phyloP scores from a whole-genome alignment of 2,797 vertebrate species.

The Nyctalus aviator region DNA sequence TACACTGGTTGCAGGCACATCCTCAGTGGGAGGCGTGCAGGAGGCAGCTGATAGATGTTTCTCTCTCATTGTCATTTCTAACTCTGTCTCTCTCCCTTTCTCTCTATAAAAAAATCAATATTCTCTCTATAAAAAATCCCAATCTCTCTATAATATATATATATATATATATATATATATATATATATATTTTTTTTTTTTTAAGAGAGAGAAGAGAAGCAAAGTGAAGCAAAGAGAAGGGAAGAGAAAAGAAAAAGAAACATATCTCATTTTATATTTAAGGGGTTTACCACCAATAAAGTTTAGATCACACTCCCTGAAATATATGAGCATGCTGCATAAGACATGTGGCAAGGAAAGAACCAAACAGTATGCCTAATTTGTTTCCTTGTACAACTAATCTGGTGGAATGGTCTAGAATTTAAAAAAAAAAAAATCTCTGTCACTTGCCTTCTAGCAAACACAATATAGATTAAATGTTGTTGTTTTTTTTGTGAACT shows the following conservation, averaged over 20 bases:
- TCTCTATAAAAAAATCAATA: too few species aligned
- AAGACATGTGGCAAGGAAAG: slow-evolving; percentile 1
- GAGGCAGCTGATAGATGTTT: too few species aligned
- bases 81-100: too few species aligned
- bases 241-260: background rate
- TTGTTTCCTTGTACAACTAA: slow-evolving; percentile 6
- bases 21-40: too few species aligned
- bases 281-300: background rate
- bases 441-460: slow-evolving; percentile 60
- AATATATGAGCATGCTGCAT: background rate
- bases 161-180: too few species aligned
- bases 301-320: background rate
- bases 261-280: slow-evolving; percentile 23
- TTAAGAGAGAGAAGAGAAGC: too few species aligned
- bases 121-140: too few species aligned
- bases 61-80: too few species aligned
- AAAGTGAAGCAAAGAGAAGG: too few species aligned
- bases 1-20: too few species aligned
- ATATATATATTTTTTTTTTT: too few species aligned
- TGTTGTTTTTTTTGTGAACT: slow-evolving; percentile 63
- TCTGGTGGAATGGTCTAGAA: background rate
- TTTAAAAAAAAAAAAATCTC: slow-evolving; percentile 59
- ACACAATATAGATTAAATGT: slow-evolving; percentile 70
- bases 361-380: background rate
- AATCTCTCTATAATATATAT: too few species aligned